These are phyloP conservation scores for Acronicta leporina DNA, from an alignment of 2,888 invertebrate species.

Conservation along the genomic window DNA sequence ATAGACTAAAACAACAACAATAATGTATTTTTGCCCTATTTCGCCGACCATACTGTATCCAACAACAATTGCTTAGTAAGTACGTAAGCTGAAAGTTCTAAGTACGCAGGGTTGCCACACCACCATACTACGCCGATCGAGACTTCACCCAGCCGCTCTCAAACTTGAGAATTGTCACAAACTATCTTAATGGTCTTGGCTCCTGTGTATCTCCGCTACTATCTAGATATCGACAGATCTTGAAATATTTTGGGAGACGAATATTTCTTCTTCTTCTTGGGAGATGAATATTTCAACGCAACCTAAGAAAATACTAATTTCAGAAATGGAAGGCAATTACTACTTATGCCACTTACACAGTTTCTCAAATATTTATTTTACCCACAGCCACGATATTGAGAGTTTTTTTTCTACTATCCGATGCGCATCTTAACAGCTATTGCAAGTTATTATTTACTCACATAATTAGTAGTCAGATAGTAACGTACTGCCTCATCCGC, in stretches of 20 bases:
- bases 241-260: slow-evolving; percentile 13
- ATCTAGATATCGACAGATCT: slow-evolving; percentile 8
- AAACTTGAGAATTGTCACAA: slow-evolving; percentile 54
- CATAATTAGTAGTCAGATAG: too few relatives aligned
- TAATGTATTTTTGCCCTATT: slow-evolving; percentile 35
- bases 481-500: too few relatives aligned
- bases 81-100: slow-evolving; percentile 44
- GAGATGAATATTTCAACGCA: slow-evolving; percentile 16
- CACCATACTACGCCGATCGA: slow-evolving; percentile 23
- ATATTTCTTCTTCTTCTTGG: slow-evolving; percentile 12
- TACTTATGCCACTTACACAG: slow-evolving; percentile 3
- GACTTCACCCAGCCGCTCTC: slow-evolving; percentile 28
- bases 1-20: slow-evolving; percentile 1
- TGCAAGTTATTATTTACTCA: too few relatives aligned
- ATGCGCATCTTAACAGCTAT: too few relatives aligned
- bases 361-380: too few relatives aligned
- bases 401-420: too few relatives aligned
- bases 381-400: too few relatives aligned
- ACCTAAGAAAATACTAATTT: slow-evolving; percentile 25
- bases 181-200: slow-evolving; percentile 44
- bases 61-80: slow-evolving; percentile 29
- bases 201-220: slow-evolving; percentile 15
- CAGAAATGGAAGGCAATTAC: slow-evolving; percentile 14
- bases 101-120: slow-evolving; percentile 18
- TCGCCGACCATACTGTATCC: slow-evolving; percentile 28